Evolutionary conservation across 2,113 vertebrate genomes (phyloP).

Genomic region (Ancistrus triradiatus): DNA sequence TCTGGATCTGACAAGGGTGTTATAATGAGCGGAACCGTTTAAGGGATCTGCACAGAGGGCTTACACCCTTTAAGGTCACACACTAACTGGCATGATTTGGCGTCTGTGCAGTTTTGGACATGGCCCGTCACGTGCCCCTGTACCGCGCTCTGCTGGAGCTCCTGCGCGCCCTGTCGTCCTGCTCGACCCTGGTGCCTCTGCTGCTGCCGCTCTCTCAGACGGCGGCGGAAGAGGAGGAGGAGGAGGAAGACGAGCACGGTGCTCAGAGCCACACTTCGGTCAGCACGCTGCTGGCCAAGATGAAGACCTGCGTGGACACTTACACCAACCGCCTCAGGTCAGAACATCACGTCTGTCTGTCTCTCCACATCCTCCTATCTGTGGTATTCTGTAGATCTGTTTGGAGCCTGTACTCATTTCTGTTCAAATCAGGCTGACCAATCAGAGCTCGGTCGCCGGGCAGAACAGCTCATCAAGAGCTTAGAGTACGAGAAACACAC

Average conservation of each 20-base stretch:
- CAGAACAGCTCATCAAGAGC: too few species aligned
- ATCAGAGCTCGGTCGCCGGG: too few species aligned
- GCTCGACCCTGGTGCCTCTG: slow-evolving; percentile 85
- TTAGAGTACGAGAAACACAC: too few species aligned
- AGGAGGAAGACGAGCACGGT: slow-evolving; percentile 76
- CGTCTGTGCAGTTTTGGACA: slow-evolving; percentile 93
- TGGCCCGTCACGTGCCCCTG: slow-evolving; percentile 94
- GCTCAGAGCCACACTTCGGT: slow-evolving; percentile 88
- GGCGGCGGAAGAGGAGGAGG: slow-evolving; percentile 71
- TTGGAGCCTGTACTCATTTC: too few species aligned
- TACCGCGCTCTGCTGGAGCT: slow-evolving; percentile 91
- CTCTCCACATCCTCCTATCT: neutral
- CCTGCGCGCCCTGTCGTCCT: slow-evolving; percentile 90
- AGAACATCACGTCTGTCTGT: neutral
- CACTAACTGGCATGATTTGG: too few species aligned
- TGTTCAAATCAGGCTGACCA: too few species aligned
- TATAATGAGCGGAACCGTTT: too few species aligned
- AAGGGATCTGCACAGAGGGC: too few species aligned
- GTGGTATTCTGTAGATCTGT: too few species aligned
- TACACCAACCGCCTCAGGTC: slow-evolving; percentile 96
- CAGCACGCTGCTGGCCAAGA: slow-evolving; percentile 93
- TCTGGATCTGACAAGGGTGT: too few species aligned
- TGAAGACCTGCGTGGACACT: slow-evolving; percentile 98
- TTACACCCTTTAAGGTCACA: too few species aligned
- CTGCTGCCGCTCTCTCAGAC: slow-evolving; percentile 83